Percentiles rank a stretch among this genome's conserved stretches.
Evolutionary conservation across 1,140 invertebrate genomes (phyloP).

Genomic region (Pseudobourletiella spinata): DNA sequence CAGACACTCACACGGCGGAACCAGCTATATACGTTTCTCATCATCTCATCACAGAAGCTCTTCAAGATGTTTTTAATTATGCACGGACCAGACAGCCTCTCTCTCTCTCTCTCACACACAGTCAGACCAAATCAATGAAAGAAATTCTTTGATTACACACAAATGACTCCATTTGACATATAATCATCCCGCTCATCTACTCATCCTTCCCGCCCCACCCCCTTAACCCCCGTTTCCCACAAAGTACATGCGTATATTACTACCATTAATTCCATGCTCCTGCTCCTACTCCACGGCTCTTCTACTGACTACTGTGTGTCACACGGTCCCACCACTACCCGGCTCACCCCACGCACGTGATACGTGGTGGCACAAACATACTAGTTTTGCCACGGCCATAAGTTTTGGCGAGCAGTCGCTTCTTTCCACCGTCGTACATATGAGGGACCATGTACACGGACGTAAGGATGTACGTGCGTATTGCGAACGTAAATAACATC

Average conservation of each 20-base stretch:
- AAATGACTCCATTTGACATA: conserved; percentile 31
- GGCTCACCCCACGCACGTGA: too few relatives aligned
- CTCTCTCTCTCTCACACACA: too few relatives aligned
- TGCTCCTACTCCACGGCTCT: not conserved
- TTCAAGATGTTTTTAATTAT: conserved; percentile 38
- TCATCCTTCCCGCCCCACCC: too few relatives aligned
- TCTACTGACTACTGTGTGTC: not conserved
- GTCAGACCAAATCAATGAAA: conserved; percentile 36
- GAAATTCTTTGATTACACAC: conserved; percentile 35
- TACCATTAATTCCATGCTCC: not conserved
- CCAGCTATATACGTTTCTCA: conserved; percentile 1
- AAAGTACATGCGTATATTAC: not conserved
- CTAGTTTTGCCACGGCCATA: too few relatives aligned
- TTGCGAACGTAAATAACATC: too few relatives aligned
- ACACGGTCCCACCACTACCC: too few relatives aligned
- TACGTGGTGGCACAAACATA: too few relatives aligned
- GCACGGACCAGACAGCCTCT: conserved; percentile 25
- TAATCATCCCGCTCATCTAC: conserved; percentile 3
- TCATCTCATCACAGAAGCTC: conserved; percentile 14
- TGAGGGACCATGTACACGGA: too few relatives aligned
- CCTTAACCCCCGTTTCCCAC: not conserved
- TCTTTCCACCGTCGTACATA: too few relatives aligned
- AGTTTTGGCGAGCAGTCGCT: too few relatives aligned
- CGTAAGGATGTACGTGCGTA: too few relatives aligned
- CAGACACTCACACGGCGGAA: conserved; percentile 4